phyloP scores from a whole-genome alignment of 2,888 invertebrate genomes.

The Noctua janthina region DNA sequence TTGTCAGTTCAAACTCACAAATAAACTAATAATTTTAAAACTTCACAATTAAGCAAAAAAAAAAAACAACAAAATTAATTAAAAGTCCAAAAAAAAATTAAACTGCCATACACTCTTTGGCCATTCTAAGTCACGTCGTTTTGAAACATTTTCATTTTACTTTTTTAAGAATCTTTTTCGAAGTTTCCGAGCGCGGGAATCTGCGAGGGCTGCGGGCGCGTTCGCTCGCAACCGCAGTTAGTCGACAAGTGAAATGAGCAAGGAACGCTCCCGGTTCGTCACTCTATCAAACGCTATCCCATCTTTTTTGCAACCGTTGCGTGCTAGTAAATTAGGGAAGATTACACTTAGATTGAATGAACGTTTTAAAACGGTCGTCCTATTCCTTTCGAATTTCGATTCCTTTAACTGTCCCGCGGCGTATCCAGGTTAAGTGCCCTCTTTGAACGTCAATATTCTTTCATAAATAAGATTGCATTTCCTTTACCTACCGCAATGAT shows the following conservation, averaged over 20 bases:
- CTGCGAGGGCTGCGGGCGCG: conserved; percentile 71
- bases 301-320: conserved; percentile 74
- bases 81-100: conserved; percentile 53
- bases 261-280: conserved; percentile 75
- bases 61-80: conserved; percentile 42
- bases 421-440: conserved; percentile 64
- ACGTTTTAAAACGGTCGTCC: conserved; percentile 64
- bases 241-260: conserved; percentile 80
- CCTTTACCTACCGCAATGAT: conserved; percentile 47
- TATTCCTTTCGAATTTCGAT: conserved; percentile 60
- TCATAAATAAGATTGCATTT: conserved; percentile 57
- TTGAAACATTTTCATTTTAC: conserved; percentile 72
- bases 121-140: conserved; percentile 75
- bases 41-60: conserved; percentile 50
- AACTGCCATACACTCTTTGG: conserved; percentile 58
- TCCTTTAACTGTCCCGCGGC: conserved; percentile 51
- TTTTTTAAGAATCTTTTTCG: conserved; percentile 61
- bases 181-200: conserved; percentile 67
- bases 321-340: conserved; percentile 77
- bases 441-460: conserved; percentile 61
- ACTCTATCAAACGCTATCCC: conserved; percentile 73
- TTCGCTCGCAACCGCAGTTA: conserved; percentile 75
- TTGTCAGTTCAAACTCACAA: conserved; percentile 50
- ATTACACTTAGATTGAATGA: conserved; percentile 75
- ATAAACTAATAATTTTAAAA: conserved; percentile 50